phyloP scores from a whole-genome alignment of 1,140 invertebrate species.

The Ylistrum balloti region DNA sequence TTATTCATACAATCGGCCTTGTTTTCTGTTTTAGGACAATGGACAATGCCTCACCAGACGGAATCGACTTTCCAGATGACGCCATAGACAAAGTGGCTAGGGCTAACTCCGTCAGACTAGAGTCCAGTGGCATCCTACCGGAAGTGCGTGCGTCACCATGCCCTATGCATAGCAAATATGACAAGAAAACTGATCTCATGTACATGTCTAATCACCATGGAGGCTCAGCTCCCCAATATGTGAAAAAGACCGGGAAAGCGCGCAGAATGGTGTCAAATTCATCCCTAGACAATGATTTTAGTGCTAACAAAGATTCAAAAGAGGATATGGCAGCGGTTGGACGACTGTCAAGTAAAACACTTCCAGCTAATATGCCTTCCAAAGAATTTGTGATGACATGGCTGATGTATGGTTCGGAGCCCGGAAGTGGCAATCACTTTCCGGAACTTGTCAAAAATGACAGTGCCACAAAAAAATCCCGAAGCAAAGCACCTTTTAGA shows the following conservation, averaged over 20 bases:
- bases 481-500: neutral
- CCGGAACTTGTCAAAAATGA: slow-evolving; percentile 54
- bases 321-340: neutral
- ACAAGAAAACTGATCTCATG: slow-evolving; percentile 54
- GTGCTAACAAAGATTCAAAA: neutral
- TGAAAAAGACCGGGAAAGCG: neutral
- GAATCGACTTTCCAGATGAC: slow-evolving; percentile 57
- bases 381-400: slow-evolving; percentile 65
- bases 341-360: neutral
- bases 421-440: slow-evolving; percentile 57
- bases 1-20: too few species aligned
- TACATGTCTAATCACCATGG: slow-evolving; percentile 61
- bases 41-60: slow-evolving; percentile 55
- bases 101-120: slow-evolving; percentile 57
- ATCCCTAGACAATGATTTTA: slow-evolving; percentile 5
- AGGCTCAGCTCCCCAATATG: slow-evolving; percentile 45
- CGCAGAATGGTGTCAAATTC: slow-evolving; percentile 42
- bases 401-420: slow-evolving; percentile 65
- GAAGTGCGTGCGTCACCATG: slow-evolving; percentile 61
- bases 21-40: slow-evolving; percentile 55
- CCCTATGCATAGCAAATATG: slow-evolving; percentile 61
- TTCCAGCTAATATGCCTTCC: slow-evolving; percentile 56
- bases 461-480: neutral
- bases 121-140: slow-evolving; percentile 54
- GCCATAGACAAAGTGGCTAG: slow-evolving; percentile 64